Conservation (phyloP, 35 echinoderm and acorn worm species). For the Holothuria glaberrima region DNA sequence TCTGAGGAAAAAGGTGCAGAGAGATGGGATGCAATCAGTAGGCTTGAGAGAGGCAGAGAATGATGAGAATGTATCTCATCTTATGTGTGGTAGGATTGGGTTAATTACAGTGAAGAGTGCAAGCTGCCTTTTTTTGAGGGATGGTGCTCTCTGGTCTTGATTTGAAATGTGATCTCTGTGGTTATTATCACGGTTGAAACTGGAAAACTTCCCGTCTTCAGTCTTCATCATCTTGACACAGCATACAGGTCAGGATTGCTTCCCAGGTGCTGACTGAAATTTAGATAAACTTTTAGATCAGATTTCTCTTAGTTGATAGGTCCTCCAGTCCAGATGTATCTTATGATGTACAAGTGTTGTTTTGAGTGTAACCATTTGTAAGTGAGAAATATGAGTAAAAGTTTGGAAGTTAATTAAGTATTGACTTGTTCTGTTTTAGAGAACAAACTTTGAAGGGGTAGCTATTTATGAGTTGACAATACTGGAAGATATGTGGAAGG, state of each 20-base stretch:
- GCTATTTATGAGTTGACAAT: no score
- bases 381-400: no score
- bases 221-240: no score
- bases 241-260: no score
- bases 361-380: no score
- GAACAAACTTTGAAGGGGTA: no score
- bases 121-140: neutral
- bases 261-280: constrained; percentile 24
- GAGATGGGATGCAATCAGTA: neutral
- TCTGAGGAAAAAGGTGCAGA: neutral
- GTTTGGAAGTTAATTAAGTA: no score
- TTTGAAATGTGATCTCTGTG: constrained; percentile 21
- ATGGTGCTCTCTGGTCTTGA: neutral
- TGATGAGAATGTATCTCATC: neutral
- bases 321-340: no score
- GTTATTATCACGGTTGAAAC: constrained; percentile 1
- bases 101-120: neutral
- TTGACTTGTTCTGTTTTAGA: no score
- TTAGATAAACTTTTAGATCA: neutral
- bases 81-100: neutral
- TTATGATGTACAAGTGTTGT: no score
- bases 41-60: neutral
- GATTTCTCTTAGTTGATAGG: neutral
- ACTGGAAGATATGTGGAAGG: no score
- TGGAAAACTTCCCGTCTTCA: neutral